Evolutionary conservation across 2,888 invertebrate genomes (phyloP).

Genomic region (Hemaris fuciformis): DNA sequence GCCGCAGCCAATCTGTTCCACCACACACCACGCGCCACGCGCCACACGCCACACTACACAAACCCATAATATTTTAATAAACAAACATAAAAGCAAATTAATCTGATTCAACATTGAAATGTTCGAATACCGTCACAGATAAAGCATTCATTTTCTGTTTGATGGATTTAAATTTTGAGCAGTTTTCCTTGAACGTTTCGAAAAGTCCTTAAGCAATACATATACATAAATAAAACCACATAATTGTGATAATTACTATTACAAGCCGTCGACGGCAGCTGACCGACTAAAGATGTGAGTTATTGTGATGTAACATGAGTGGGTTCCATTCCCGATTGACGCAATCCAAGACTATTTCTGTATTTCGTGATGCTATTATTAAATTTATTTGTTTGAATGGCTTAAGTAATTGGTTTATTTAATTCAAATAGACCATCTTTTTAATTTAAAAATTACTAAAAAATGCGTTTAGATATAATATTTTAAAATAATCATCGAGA

Average conservation of each 20-base stretch:
- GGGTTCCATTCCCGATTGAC: background rate
- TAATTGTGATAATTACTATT: background rate
- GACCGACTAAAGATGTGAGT: too few species aligned
- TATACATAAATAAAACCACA: background rate
- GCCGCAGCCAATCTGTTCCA: conserved; percentile 41
- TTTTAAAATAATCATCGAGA: background rate
- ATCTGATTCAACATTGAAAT: background rate
- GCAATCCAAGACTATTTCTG: background rate
- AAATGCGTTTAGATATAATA: background rate
- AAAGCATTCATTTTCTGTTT: background rate
- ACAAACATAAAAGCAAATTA: background rate
- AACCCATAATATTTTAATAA: background rate
- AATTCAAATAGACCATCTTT: too few species aligned
- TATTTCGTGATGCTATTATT: background rate
- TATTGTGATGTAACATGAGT: background rate
- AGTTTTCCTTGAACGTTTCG: conserved; percentile 5
- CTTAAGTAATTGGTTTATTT: too few species aligned
- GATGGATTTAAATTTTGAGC: background rate
- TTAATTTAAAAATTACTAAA: too few species aligned
- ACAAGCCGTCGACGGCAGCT: background rate
- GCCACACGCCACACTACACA: background rate
- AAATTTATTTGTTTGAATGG: background rate
- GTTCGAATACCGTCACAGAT: background rate
- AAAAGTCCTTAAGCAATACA: conserved; percentile 3
- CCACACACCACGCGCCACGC: too few species aligned